Base-by-base conservation (phyloP, 2,113 vertebrate genomes). In the Morone chrysops region DNA sequence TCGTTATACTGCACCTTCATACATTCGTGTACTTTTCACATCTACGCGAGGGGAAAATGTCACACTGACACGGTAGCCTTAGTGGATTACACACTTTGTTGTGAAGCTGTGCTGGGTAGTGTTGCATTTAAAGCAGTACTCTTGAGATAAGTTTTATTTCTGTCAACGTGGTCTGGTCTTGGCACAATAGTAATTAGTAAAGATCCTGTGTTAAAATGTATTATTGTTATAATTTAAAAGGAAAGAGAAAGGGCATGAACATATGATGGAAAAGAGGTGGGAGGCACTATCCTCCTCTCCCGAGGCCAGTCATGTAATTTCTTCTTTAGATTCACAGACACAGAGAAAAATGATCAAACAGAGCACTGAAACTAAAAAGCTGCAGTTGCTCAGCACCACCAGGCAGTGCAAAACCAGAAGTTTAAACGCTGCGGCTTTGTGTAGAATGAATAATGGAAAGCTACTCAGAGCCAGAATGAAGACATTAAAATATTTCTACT, bases 321-420 rank as follows among this genome's bases (percentile, higher is more conserved):
- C 31, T 74, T 68, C 87, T 81, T 75, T 60, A 62, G 75, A 89
- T 86, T 90, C 82, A 78, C 57, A 76, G 83, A 69, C 83, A 90
- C 63, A 85, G 74, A 81, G 60, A 60, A 73, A 80, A 62, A 85
- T 79, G 70, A 88, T 89, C 68, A 83, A 88, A 82, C 83, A 65
- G 53, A 77, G 81, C 12, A 84, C n/a, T 77, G 60, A 84, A 81
- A 90, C 43, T 22, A 66, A 85, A 87, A 80, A 75, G 70, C 51
- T 62, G 17, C 51, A 43, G 41, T 63, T 62, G 70, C 76, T 75
- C 36, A 38, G 43, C 73, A 65, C 50, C 69, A 56, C 50, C 50
- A 50, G 36, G 31, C 65, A 25, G 56, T n/a, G n/a, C 18, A 74
- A 67, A 84, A 71, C 51, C 70, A 72, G 36, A 73, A 69, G 63